Conservation (phyloP, 2,888 invertebrate genomes). For the Hydrotaea diabolus region DNA sequence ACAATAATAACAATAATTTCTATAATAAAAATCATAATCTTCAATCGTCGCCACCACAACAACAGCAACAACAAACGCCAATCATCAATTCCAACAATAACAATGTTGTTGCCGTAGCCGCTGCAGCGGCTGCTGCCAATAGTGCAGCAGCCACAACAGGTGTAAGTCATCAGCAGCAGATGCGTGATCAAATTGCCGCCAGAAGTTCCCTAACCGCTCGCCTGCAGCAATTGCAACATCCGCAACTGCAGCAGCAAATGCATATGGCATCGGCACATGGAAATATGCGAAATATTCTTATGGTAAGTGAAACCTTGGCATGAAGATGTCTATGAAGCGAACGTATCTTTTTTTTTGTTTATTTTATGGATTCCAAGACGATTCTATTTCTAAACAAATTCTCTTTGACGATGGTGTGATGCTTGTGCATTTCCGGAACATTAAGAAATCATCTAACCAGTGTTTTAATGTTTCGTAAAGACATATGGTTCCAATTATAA, state of each 20-base stretch:
- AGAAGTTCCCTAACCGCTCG: slow-evolving; percentile 73
- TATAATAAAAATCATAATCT: slow-evolving; percentile 59
- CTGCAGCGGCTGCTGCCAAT: slow-evolving; percentile 49
- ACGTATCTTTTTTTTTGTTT: neutral
- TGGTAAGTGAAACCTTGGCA: slow-evolving; percentile 52
- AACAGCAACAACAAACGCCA: slow-evolving; percentile 6
- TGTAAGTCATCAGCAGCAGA: slow-evolving; percentile 55
- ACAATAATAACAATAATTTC: slow-evolving; percentile 68
- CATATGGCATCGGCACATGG: slow-evolving; percentile 57
- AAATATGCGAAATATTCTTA: slow-evolving; percentile 56
- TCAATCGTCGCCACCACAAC: slow-evolving; percentile 36
- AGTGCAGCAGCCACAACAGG: slow-evolving; percentile 45
- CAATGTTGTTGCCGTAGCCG: slow-evolving; percentile 54
- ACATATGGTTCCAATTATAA: no score
- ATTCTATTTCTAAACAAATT: slow-evolving; percentile 9
- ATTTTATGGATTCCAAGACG: neutral
- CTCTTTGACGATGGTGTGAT: neutral
- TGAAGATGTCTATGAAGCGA: no score
- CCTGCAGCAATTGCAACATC: slow-evolving; percentile 73
- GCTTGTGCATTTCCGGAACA: neutral
- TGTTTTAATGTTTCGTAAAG: no score
- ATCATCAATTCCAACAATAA: slow-evolving; percentile 54
- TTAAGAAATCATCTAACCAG: no score
- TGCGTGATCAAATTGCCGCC: slow-evolving; percentile 73
- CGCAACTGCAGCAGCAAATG: slow-evolving; percentile 66